These are phyloP conservation scores for Netelia inedita DNA, from an alignment of 2,888 invertebrate genomes.

Conservation along the genomic window DNA sequence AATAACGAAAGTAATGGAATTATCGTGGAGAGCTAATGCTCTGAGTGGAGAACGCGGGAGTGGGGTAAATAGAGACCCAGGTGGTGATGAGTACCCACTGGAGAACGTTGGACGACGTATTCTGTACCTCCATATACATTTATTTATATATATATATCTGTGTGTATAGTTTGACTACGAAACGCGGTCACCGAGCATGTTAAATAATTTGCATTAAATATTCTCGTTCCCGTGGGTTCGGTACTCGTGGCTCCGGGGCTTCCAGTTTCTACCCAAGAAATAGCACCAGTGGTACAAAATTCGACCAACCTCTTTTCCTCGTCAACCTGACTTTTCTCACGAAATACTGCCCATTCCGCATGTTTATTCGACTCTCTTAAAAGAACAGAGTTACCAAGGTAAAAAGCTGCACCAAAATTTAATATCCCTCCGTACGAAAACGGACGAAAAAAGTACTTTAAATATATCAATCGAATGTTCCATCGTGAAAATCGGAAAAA, in stretches of 20 bases:
- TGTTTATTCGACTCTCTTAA: neutral
- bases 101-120: constrained; percentile 35
- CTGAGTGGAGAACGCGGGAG: neutral
- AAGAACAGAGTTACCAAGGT: neutral
- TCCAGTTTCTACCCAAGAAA: constrained; percentile 17
- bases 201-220: constrained; percentile 65
- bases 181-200: constrained; percentile 53
- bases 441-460: neutral
- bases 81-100: constrained; percentile 51
- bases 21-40: constrained; percentile 33
- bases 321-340: constrained; percentile 20
- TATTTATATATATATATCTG: constrained; percentile 1
- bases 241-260: constrained; percentile 16
- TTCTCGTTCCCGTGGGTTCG: constrained; percentile 49
- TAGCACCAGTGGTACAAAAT: constrained; percentile 17
- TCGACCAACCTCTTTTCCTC: constrained; percentile 26
- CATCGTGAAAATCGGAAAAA: neutral
- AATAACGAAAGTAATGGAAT: constrained; percentile 47
- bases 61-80: constrained; percentile 50
- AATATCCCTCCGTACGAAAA: too few relatives aligned
- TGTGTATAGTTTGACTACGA: constrained; percentile 22
- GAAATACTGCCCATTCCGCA: neutral
- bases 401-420: too few relatives aligned
- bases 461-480: neutral
- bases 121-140: neutral